Conservation (phyloP, 2,888 invertebrate genomes). For the Amblyteles armatorius region DNA sequence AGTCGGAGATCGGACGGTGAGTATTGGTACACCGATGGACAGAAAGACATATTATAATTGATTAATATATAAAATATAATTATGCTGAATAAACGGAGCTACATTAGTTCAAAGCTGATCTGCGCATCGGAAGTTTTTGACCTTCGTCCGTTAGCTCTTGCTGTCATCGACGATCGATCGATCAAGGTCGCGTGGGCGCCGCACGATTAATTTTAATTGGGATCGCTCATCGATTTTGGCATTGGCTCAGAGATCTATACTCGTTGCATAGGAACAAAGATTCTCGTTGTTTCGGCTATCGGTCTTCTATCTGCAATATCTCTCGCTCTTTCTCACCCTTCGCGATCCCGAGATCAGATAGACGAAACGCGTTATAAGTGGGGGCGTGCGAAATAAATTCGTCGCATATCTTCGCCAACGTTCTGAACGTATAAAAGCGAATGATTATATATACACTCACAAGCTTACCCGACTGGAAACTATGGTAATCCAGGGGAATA, state of each 20-base stretch:
- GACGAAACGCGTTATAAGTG: background rate
- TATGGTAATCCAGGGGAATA: too few relatives aligned
- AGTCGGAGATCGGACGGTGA: conserved; percentile 97
- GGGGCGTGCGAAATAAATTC: conserved; percentile 16
- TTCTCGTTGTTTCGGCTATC: conserved; percentile 33
- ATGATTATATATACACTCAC: background rate
- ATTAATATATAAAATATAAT: conserved; percentile 26
- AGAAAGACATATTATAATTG: conserved; percentile 6
- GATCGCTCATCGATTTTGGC: conserved; percentile 72
- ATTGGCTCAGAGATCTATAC: conserved; percentile 60
- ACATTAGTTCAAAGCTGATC: background rate
- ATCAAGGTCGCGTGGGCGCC: conserved; percentile 71
- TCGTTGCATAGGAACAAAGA: conserved; percentile 34
- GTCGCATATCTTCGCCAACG: background rate
- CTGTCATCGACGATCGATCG: conserved; percentile 58
- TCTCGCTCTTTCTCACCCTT: background rate
- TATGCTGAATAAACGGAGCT: background rate
- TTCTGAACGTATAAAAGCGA: background rate
- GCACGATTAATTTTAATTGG: conserved; percentile 74
- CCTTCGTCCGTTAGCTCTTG: conserved; percentile 39
- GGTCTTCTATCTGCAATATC: background rate
- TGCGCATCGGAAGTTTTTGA: conserved; percentile 47
- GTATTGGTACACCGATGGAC: conserved; percentile 70
- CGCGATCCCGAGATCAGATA: background rate
- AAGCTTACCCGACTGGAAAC: background rate